Evolutionary conservation across 2,797 vertebrate species (phyloP).

Genomic region (Sebastes trivittatus): DNA sequence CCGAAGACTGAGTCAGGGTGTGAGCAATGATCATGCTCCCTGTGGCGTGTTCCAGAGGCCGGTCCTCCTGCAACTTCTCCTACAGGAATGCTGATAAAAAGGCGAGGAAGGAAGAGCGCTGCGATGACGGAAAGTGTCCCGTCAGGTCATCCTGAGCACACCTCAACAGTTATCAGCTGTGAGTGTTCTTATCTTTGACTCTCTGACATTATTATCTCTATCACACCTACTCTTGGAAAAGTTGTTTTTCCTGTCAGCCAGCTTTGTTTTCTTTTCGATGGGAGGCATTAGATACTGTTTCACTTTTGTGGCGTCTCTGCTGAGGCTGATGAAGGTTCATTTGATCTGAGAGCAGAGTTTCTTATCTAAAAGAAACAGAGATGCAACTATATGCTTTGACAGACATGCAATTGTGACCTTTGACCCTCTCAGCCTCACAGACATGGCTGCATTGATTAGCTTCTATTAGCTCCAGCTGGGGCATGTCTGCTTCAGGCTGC

Average conservation of each 20-base stretch:
- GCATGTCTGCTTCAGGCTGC: conserved; percentile 15
- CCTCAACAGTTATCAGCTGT: conserved; percentile 53
- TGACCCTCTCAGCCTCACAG: conserved; percentile 18
- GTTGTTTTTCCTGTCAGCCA: neutral
- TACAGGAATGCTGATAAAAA: conserved; percentile 66
- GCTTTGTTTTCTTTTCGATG: neutral
- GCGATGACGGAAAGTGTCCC: conserved; percentile 9
- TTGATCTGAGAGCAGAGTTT: neutral
- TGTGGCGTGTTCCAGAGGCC: neutral
- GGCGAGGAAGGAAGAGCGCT: neutral
- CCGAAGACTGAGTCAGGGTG: conserved; percentile 65
- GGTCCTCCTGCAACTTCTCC: conserved; percentile 5
- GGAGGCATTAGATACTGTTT: neutral
- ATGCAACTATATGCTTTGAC: neutral
- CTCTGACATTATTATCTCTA: conserved; percentile 21
- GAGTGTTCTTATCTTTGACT: conserved; percentile 52
- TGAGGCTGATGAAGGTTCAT: neutral
- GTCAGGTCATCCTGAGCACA: conserved; percentile 1
- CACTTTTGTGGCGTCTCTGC: neutral
- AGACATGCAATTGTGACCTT: conserved; percentile 10
- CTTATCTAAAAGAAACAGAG: neutral
- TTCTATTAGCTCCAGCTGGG: conserved; percentile 52
- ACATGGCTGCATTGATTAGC: conserved; percentile 38
- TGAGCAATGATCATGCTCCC: conserved; percentile 70
- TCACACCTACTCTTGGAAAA: neutral